A percentile compares a stretch with the other conserved stretches of the same genome.
Conservation (phyloP, 2,888 invertebrate species). For the Tachystola acroxantha region DNA sequence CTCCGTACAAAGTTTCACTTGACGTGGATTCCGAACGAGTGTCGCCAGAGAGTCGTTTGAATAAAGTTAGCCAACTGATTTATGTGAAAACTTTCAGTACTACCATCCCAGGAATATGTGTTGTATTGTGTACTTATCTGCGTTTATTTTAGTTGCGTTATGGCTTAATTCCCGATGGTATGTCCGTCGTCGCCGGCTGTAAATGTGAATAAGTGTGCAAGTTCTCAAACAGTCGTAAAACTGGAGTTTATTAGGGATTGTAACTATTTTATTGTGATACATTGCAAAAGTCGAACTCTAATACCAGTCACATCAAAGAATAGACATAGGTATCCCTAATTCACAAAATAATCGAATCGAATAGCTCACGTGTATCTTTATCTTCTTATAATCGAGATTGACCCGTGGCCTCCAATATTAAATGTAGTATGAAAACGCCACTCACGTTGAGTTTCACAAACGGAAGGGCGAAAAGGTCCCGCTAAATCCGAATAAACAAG, state of each 20-base stretch:
- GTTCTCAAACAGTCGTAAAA: slow-evolving; percentile 8
- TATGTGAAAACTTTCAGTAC: slow-evolving; percentile 65
- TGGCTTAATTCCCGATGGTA: slow-evolving; percentile 45
- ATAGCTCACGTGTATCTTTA: not conserved
- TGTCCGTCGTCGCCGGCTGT: slow-evolving; percentile 24
- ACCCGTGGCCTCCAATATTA: slow-evolving; percentile 25
- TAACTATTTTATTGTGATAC: slow-evolving; percentile 1
- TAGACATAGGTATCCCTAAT: no score
- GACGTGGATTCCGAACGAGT: slow-evolving; percentile 68
- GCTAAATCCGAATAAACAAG: slow-evolving; percentile 28
- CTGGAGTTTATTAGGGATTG: slow-evolving; percentile 2
- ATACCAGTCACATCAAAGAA: no score
- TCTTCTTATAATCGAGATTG: slow-evolving; percentile 1
- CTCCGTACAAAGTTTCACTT: slow-evolving; percentile 56
- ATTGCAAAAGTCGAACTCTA: not conserved
- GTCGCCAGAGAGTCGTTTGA: slow-evolving; percentile 75
- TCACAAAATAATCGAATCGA: not conserved
- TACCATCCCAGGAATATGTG: slow-evolving; percentile 51
- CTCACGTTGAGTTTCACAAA: slow-evolving; percentile 36
- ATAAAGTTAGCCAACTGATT: slow-evolving; percentile 74
- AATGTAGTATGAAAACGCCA: slow-evolving; percentile 27
- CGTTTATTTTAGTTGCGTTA: slow-evolving; percentile 50
- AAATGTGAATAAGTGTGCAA: slow-evolving; percentile 14
- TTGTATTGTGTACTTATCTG: slow-evolving; percentile 55
- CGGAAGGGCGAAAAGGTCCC: slow-evolving; percentile 32